These are phyloP conservation scores for Tetragonula clypearis DNA, from an alignment of 1,140 invertebrate species.

Conservation along the genomic window DNA sequence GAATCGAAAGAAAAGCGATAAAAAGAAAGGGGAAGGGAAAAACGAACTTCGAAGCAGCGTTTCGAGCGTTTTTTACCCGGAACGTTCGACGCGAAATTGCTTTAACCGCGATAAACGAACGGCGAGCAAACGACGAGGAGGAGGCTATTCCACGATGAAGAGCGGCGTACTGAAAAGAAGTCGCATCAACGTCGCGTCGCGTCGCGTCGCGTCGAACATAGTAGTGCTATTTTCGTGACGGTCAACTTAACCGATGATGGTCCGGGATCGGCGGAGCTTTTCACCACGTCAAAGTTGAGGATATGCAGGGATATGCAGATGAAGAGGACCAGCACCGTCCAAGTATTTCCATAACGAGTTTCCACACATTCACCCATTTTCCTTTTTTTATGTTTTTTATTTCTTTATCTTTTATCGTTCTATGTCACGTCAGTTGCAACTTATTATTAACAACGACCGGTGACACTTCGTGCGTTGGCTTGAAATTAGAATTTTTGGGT, in stretches of 20 bases:
- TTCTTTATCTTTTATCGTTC: neutral
- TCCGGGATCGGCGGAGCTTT: constrained; percentile 48
- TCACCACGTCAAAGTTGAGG: constrained; percentile 38
- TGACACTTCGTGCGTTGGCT: no score
- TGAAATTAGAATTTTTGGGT: no score
- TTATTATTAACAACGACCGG: no score
- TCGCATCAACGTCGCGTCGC: constrained; percentile 10
- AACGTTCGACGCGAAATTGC: constrained; percentile 1
- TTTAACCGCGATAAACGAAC: constrained; percentile 20
- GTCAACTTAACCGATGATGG: constrained; percentile 43
- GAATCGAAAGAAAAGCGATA: neutral
- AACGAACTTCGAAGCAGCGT: neutral
- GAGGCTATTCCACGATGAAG: constrained; percentile 28
- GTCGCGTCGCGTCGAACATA: constrained; percentile 19
- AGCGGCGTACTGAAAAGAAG: constrained; percentile 47
- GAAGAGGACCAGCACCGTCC: constrained; percentile 37
- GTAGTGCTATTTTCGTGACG: constrained; percentile 48
- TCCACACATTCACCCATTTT: neutral
- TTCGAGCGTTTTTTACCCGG: neutral
- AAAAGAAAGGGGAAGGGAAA: neutral
- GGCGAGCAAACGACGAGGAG: neutral
- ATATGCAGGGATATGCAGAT: constrained; percentile 35
- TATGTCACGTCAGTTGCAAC: no score
- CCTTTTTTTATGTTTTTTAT: no score
- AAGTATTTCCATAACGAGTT: constrained; percentile 47